phyloP scores from a whole-genome alignment of 2,797 vertebrate genomes.

The Cossypha heuglini region DNA sequence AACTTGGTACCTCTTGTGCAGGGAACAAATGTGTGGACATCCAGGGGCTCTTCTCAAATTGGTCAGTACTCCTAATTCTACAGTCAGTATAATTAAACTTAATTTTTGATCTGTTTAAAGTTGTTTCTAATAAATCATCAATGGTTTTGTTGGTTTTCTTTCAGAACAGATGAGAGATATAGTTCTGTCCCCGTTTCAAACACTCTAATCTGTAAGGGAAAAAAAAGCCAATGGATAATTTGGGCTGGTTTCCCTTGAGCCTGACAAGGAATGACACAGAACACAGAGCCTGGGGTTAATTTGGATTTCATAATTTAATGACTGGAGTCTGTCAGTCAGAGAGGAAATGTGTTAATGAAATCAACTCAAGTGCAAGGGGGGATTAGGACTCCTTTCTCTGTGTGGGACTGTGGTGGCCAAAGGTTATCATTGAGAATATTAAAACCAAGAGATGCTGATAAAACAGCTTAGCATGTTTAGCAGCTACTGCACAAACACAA shows the following conservation, averaged over 20 bases:
- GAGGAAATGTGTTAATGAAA: background rate
- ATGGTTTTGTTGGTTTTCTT: background rate
- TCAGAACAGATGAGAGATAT: background rate
- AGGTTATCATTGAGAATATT: slow-evolving; percentile 14
- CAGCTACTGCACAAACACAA: slow-evolving; percentile 35
- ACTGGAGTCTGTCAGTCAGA: background rate
- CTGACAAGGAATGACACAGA: background rate
- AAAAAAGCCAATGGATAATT: background rate
- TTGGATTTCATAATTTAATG: background rate
- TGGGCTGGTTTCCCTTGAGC: background rate
- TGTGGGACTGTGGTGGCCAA: background rate
- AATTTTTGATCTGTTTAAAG: background rate
- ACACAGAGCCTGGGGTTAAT: background rate
- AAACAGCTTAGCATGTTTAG: slow-evolving; percentile 31
- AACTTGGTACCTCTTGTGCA: background rate
- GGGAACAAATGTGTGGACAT: background rate
- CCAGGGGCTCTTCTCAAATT: background rate
- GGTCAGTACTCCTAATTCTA: background rate
- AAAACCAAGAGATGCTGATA: slow-evolving; percentile 39
- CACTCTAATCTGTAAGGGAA: background rate
- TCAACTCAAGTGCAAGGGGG: background rate
- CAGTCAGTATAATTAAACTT: background rate
- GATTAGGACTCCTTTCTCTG: background rate
- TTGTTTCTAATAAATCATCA: background rate
- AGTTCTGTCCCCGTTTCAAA: background rate